Evolutionary conservation across 2,888 invertebrate species (phyloP).

Genomic region (Anarsia innoxiella): DNA sequence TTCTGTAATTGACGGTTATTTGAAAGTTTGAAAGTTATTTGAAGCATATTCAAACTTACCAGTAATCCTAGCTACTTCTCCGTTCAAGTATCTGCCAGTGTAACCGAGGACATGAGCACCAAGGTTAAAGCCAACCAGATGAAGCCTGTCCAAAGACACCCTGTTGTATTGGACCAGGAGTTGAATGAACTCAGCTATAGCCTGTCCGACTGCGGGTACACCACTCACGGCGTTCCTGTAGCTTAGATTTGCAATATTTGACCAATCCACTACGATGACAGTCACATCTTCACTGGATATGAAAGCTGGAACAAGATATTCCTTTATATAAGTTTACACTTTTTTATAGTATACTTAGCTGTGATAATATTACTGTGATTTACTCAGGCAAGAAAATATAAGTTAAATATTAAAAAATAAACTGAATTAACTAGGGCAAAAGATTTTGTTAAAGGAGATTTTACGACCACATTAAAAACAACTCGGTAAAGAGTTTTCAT

Average conservation of each 20-base stretch:
- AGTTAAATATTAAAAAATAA: too few relatives aligned
- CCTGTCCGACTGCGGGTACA: slow-evolving; percentile 30
- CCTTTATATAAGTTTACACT: too few relatives aligned
- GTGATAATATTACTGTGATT: too few relatives aligned
- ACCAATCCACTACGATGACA: slow-evolving; percentile 48
- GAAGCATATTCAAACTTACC: too few relatives aligned
- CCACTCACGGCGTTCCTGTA: slow-evolving; percentile 31
- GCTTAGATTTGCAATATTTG: slow-evolving; percentile 27
- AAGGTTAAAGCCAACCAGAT: slow-evolving; percentile 45
- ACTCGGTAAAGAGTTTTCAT: too few relatives aligned
- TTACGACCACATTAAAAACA: too few relatives aligned
- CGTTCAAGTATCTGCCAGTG: slow-evolving; percentile 28
- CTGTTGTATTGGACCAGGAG: slow-evolving; percentile 15
- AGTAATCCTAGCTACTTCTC: slow-evolving; percentile 40
- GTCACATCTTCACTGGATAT: slow-evolving; percentile 27
- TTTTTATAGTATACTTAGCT: too few relatives aligned
- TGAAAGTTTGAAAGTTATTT: too few relatives aligned
- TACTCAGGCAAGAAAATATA: too few relatives aligned
- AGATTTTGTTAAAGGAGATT: too few relatives aligned
- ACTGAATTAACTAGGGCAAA: too few relatives aligned
- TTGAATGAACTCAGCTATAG: slow-evolving; percentile 26
- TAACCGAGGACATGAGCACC: slow-evolving; percentile 48
- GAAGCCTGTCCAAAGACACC: slow-evolving; percentile 23
- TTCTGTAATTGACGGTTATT: too few relatives aligned
- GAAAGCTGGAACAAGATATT: slow-evolving; percentile 20